Conservation (phyloP, 1,140 invertebrate species). For the Ostrea denselamellosa region DNA sequence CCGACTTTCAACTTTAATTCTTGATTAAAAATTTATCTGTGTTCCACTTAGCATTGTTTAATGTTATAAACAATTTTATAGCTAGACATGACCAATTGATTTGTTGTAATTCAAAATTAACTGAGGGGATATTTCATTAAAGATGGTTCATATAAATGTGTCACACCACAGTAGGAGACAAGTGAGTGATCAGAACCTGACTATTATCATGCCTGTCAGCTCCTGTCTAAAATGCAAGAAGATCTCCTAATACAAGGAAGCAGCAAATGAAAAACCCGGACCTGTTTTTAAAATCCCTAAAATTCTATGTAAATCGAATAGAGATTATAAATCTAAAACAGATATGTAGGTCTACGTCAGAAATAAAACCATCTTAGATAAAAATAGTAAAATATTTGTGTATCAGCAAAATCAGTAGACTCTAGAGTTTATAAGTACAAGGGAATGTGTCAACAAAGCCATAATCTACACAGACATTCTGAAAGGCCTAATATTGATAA, state of each 20-base stretch:
- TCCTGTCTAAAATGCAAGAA: neutral
- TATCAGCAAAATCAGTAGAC: neutral
- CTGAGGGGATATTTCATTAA: no score
- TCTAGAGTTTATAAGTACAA: neutral
- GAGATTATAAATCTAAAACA: conserved; percentile 18
- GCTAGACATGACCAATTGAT: no score
- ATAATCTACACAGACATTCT: conserved; percentile 1
- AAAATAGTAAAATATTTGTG: conserved; percentile 22
- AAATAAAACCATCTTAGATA: neutral
- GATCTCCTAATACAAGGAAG: neutral
- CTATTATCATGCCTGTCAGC: neutral
- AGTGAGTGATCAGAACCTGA: neutral
- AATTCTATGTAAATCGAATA: neutral
- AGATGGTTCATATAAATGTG: no score
- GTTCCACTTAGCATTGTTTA: no score
- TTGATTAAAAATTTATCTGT: no score
- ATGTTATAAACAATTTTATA: no score
- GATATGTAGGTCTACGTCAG: conserved; percentile 3
- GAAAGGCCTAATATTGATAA: neutral
- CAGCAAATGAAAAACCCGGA: neutral
- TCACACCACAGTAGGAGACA: no score
- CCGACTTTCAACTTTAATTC: no score
- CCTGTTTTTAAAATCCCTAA: conserved; percentile 18
- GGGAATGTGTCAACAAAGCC: neutral
- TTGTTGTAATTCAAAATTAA: no score